Conservation (phyloP, 2,113 vertebrate genomes). For the Turnix velox region DNA sequence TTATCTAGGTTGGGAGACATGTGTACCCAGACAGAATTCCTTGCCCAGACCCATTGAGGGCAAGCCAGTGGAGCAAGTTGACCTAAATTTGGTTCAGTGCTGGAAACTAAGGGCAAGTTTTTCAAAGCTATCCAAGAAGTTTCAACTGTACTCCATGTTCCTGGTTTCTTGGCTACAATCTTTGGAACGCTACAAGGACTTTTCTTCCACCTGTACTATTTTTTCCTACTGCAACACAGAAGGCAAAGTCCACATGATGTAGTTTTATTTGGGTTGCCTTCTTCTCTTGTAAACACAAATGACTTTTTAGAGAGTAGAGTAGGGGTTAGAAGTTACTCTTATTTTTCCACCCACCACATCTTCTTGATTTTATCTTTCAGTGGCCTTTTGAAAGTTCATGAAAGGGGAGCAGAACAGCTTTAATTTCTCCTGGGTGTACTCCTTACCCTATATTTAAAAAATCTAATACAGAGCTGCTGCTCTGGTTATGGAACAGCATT, state of each 20-base stretch:
- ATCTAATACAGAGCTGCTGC: constrained; percentile 21
- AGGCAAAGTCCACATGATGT: not conserved
- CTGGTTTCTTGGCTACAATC: not conserved
- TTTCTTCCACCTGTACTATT: not conserved
- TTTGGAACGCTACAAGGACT: not conserved
- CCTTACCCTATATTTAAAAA: not conserved
- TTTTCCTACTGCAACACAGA: not conserved
- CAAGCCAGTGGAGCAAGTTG: not conserved
- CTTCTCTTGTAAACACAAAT: not conserved
- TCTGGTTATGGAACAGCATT: constrained; percentile 44
- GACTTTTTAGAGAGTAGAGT: not conserved
- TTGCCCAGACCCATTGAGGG: not conserved
- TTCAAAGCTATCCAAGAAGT: not conserved
- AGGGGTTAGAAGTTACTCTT: not conserved
- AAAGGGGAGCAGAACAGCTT: not conserved
- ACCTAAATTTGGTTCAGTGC: not conserved
- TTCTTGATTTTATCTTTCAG: not conserved
- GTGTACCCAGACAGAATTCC: not conserved
- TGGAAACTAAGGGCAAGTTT: not conserved
- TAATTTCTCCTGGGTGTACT: not conserved
- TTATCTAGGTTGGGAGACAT: not conserved
- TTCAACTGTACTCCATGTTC: not conserved
- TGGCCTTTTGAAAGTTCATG: not conserved
- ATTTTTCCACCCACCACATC: not conserved
- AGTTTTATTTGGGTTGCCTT: not conserved